Conservation (phyloP, 2,888 invertebrate species). For the Melipona bicolor region DNA sequence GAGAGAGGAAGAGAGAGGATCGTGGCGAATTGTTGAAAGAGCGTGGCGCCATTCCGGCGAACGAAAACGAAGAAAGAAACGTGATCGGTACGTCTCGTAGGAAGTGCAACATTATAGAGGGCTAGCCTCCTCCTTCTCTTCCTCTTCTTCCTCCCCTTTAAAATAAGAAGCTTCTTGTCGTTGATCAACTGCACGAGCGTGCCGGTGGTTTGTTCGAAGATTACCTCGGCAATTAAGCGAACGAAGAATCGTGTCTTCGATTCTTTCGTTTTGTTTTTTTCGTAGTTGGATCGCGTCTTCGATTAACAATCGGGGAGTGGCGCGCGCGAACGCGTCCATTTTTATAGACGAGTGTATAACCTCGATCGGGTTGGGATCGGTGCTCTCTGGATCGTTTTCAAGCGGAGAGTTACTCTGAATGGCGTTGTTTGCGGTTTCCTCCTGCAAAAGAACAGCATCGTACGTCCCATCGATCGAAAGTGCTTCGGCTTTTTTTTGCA, state of each 20-base stretch:
- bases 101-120: slow-evolving; percentile 37
- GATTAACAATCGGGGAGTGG: slow-evolving; percentile 21
- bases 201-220: slow-evolving; percentile 38
- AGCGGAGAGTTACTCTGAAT: not conserved
- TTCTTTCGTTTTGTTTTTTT: slow-evolving; percentile 25
- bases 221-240: slow-evolving; percentile 46
- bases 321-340: slow-evolving; percentile 32
- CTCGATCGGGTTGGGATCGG: slow-evolving; percentile 10
- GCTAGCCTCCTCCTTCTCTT: no score
- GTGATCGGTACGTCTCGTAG: not conserved
- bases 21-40: not conserved
- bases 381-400: slow-evolving; percentile 16
- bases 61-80: slow-evolving; percentile 18
- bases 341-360: not conserved
- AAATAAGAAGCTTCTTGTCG: slow-evolving; percentile 43
- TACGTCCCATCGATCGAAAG: not conserved
- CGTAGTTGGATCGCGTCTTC: slow-evolving; percentile 27
- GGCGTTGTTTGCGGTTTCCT: not conserved
- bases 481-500: not conserved
- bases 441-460: not conserved
- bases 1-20: not conserved
- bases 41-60: not conserved
- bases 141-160: not conserved
- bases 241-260: not conserved
- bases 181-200: slow-evolving; percentile 36